Evolutionary conservation across 2,888 invertebrate species (phyloP).

Genomic region (Heliconius aoede): DNA sequence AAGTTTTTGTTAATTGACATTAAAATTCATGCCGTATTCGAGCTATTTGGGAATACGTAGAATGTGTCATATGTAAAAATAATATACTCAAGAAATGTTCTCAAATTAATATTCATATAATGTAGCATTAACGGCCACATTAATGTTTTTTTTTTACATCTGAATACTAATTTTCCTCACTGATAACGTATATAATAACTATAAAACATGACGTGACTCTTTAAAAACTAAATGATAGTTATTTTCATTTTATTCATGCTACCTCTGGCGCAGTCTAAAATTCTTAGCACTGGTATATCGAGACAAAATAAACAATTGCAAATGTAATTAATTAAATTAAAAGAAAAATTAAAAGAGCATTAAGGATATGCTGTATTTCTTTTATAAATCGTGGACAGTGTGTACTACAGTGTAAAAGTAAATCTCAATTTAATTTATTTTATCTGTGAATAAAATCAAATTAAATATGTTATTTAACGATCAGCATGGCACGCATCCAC

Average conservation of each 20-base stretch:
- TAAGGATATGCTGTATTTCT: not conserved
- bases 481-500: not conserved
- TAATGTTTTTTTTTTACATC: conserved; percentile 34
- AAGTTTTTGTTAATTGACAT: conserved; percentile 1
- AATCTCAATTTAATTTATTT: too few species aligned
- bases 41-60: not conserved
- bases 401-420: too few species aligned
- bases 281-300: not conserved
- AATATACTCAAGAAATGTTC: conserved; percentile 26
- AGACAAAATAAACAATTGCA: not conserved
- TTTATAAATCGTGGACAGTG: not conserved
- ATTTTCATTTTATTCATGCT: not conserved
- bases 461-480: too few species aligned
- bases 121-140: conserved; percentile 34
- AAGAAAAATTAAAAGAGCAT: not conserved
- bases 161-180: conserved; percentile 38
- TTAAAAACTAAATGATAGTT: conserved; percentile 15
- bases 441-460: too few species aligned
- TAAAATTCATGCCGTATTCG: not conserved
- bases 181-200: conserved; percentile 26
- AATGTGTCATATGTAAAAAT: conserved; percentile 11
- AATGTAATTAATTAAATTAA: not conserved
- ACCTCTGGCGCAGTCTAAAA: not conserved
- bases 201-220: conserved; percentile 19
- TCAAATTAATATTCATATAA: conserved; percentile 39